phyloP scores from a whole-genome alignment of 1,140 invertebrate species.

The Sarcophaga bullata region DNA sequence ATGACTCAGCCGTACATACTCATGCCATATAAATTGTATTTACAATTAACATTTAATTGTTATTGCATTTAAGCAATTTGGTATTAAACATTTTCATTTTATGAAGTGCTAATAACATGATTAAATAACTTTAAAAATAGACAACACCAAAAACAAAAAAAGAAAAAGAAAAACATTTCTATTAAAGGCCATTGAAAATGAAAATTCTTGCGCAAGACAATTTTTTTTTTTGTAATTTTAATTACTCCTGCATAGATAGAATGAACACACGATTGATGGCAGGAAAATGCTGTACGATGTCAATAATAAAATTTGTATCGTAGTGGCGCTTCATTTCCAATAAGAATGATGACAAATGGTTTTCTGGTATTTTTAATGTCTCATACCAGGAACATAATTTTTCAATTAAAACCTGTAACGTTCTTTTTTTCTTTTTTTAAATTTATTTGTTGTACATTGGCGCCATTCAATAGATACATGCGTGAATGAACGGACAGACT shows the following conservation, averaged over 20 bases:
- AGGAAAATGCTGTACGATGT: neutral
- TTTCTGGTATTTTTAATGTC: conserved; percentile 14
- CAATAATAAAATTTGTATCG: neutral
- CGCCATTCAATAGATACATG: neutral
- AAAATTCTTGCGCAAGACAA: neutral
- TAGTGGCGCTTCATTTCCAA: neutral
- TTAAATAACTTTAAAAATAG: neutral
- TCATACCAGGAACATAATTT: conserved; percentile 34
- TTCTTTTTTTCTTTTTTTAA: neutral
- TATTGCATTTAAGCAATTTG: too few species aligned
- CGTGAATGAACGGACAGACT: neutral
- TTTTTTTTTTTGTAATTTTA: neutral
- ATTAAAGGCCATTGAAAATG: too few species aligned
- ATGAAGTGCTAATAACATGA: conserved; percentile 19
- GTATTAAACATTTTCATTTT: neutral
- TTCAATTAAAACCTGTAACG: conserved; percentile 38
- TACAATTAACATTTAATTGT: too few species aligned
- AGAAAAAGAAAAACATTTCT: neutral
- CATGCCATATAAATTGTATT: too few species aligned
- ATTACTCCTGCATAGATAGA: neutral
- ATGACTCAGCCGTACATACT: too few species aligned
- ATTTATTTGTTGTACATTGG: neutral
- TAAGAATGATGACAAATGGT: conserved; percentile 25
- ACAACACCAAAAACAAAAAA: too few species aligned
- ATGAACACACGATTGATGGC: neutral